These are phyloP conservation scores for Edolisoma coerulescens DNA, from an alignment of 2,113 vertebrate genomes.

Conservation along the genomic window DNA sequence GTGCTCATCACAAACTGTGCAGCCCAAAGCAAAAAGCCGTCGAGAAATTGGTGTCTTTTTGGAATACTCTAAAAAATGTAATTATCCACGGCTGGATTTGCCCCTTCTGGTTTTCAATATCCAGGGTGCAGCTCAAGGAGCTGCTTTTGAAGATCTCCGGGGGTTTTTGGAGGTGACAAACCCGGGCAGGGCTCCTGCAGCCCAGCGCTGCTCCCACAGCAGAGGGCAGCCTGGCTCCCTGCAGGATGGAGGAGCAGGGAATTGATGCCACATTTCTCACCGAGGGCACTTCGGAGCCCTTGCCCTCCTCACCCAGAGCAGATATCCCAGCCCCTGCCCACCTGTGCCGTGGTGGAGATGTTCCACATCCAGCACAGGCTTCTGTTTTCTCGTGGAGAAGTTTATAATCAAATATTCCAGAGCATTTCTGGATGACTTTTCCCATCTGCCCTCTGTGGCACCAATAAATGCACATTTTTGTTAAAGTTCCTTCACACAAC, in stretches of 20 bases:
- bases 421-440: neutral
- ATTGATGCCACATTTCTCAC: accelerated
- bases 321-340: neutral
- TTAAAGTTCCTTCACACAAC: neutral
- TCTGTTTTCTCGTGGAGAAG: neutral
- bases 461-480: neutral
- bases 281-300: neutral
- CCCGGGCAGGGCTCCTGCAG: neutral
- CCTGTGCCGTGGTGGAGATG: accelerated
- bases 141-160: accelerated
- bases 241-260: neutral
- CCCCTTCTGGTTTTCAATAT: neutral
- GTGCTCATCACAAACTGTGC: accelerated
- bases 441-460: neutral
- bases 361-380: neutral
- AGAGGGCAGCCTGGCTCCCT: neutral
- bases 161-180: neutral
- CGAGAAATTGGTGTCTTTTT: accelerated
- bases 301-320: neutral
- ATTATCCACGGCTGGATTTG: accelerated
- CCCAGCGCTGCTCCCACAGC: neutral
- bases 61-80: accelerated
- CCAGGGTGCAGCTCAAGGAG: accelerated
- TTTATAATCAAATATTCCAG: neutral
- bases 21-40: neutral